Percentiles rank a stretch among this genome's conserved stretches.
These are phyloP conservation scores for Choloepus didactylus DNA, from an alignment of 2,797 vertebrate species.

Conservation along the genomic window DNA sequence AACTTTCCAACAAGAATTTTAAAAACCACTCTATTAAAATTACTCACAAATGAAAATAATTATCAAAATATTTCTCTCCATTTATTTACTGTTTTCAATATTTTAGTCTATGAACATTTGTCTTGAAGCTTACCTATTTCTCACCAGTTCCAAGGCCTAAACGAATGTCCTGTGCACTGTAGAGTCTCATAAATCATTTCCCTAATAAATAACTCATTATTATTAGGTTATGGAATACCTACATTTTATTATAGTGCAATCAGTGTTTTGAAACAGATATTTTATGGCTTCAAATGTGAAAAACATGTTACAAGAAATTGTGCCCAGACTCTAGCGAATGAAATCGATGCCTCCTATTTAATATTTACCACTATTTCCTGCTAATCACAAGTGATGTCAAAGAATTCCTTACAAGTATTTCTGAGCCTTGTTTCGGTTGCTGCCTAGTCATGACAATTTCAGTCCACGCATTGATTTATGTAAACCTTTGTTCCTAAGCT, in stretches of 20 bases:
- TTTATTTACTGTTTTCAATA: conserved; percentile 32
- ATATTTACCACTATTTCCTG: background rate
- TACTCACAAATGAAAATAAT: conserved; percentile 39
- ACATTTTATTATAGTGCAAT: background rate
- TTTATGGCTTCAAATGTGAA: conserved; percentile 39
- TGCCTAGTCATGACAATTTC: background rate
- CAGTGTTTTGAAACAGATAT: conserved; percentile 49
- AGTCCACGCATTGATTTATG: background rate
- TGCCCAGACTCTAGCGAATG: background rate
- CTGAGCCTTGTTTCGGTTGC: background rate
- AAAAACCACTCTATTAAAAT: background rate
- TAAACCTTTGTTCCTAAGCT: background rate
- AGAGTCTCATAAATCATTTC: conserved; percentile 37
- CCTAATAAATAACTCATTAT: background rate
- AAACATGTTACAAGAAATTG: conserved; percentile 48
- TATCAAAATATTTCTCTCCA: background rate
- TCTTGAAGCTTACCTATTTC: conserved; percentile 45
- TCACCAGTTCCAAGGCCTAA: conserved; percentile 48
- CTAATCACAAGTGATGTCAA: background rate
- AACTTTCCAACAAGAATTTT: conserved; percentile 27
- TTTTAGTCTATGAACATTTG: conserved; percentile 36
- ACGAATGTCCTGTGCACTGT: conserved; percentile 24
- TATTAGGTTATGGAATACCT: conserved; percentile 3
- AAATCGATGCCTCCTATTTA: background rate
- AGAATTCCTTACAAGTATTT: background rate